Percentiles rank a stretch among this genome's conserved stretches.
These are phyloP conservation scores for Typhlichthys subterraneus DNA, from an alignment of 2,797 vertebrate species.

Conservation along the genomic window DNA sequence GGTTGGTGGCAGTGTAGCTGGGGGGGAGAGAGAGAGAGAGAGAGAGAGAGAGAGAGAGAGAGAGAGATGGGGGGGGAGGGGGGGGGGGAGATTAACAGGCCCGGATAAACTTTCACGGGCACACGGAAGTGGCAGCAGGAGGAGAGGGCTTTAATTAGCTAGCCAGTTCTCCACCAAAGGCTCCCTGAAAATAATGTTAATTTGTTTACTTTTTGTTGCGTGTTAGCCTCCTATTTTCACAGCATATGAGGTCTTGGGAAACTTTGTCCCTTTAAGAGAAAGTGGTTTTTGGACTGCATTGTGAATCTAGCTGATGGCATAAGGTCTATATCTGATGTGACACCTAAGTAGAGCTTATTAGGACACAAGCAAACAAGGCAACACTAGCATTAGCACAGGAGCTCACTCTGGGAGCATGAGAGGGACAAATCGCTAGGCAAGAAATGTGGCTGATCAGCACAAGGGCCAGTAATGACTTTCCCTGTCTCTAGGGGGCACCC, in stretches of 20 bases:
- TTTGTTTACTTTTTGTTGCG: constrained; percentile 20
- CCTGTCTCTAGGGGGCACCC: constrained; percentile 68
- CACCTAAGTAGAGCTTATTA: constrained; percentile 24
- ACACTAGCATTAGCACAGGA: constrained; percentile 51
- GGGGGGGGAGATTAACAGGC: neutral
- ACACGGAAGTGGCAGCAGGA: constrained; percentile 34
- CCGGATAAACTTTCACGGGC: constrained; percentile 12
- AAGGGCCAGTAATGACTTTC: constrained; percentile 52
- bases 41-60: constrained; percentile 1
- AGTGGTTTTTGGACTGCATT: neutral
- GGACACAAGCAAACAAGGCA: constrained; percentile 4
- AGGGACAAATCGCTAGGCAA: constrained; percentile 26
- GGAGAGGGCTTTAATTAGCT: constrained; percentile 61
- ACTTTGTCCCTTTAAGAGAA: constrained; percentile 20
- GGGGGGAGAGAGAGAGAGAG: constrained; percentile 37
- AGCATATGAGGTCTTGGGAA: constrained; percentile 52
- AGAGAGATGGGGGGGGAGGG: neutral
- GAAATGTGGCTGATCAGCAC: constrained; percentile 13
- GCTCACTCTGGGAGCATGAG: constrained; percentile 53
- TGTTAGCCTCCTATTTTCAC: constrained; percentile 17
- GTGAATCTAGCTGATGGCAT: neutral
- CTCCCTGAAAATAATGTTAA: constrained; percentile 23
- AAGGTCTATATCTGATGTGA: neutral
- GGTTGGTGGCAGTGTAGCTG: constrained; percentile 60
- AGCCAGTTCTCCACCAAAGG: constrained; percentile 52